These are phyloP conservation scores for Delphinus delphis DNA, from an alignment of 2,113 vertebrate genomes.

Conservation along the genomic window DNA sequence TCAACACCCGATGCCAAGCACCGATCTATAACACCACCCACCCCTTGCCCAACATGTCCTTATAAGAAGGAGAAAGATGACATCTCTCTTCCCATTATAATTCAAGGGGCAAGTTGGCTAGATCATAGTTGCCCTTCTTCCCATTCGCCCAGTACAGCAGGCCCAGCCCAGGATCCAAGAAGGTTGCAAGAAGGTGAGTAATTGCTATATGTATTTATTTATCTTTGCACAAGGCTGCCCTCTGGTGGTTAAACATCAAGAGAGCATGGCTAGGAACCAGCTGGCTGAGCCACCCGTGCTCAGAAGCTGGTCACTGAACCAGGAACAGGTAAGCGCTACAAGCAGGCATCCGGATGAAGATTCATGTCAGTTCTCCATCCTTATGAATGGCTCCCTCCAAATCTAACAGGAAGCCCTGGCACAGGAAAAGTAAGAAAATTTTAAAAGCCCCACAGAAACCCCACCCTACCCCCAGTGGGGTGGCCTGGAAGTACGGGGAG, in stretches of 20 bases:
- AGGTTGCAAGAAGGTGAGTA: background rate
- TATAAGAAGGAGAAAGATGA: background rate
- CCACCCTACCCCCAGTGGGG: background rate
- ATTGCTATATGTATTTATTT: slow-evolving; percentile 26
- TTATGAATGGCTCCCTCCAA: background rate
- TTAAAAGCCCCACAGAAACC: background rate
- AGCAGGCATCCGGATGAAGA: rapidly evolving
- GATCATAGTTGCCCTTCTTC: background rate
- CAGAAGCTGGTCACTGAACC: background rate
- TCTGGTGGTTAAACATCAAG: slow-evolving; percentile 56
- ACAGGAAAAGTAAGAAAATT: background rate
- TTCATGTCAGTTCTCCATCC: background rate
- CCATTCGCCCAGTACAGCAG: background rate
- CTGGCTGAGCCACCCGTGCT: rapidly evolving
- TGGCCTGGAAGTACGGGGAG: rapidly evolving
- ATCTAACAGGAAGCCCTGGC: background rate
- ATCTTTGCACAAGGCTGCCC: slow-evolving; percentile 58
- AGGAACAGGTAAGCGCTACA: rapidly evolving
- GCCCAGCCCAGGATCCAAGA: background rate
- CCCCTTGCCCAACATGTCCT: background rate
- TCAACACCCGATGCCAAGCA: background rate
- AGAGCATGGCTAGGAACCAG: rapidly evolving
- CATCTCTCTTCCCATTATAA: background rate
- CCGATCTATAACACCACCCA: too few species aligned
- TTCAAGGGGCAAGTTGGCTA: background rate